Conservation (phyloP, 2,113 vertebrate genomes). For the Taxidea taxus region DNA sequence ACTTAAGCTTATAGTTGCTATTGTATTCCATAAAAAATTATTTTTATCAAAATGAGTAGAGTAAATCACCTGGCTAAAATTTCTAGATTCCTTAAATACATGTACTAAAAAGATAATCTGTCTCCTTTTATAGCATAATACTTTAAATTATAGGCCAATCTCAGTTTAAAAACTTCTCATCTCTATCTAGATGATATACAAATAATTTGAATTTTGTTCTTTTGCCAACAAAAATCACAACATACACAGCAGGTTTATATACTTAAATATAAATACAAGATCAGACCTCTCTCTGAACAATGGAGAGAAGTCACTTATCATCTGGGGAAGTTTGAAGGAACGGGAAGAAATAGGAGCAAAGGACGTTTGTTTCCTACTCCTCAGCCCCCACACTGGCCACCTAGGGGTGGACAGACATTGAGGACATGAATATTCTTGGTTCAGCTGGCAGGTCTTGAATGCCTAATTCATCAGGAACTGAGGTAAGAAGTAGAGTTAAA, state of each 20-base stretch:
- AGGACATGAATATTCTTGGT: background rate
- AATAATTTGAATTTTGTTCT: background rate
- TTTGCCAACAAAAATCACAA: background rate
- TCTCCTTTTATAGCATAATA: background rate
- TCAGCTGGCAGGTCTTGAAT: background rate
- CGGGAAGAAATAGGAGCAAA: background rate
- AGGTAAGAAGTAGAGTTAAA: background rate
- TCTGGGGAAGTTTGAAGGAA: background rate
- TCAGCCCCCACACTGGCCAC: background rate
- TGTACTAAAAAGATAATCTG: background rate
- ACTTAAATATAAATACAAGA: conserved; percentile 17
- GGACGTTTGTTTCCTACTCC: background rate
- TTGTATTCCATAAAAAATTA: background rate
- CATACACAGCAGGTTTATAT: background rate
- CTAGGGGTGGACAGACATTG: background rate
- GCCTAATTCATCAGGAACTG: background rate
- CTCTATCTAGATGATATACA: background rate
- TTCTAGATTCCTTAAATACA: conserved; percentile 20
- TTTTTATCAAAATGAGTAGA: background rate
- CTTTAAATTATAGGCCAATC: background rate
- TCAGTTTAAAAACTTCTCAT: background rate
- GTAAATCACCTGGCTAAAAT: conserved; percentile 9
- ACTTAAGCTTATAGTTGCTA: background rate
- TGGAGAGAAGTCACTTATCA: background rate
- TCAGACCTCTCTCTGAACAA: background rate